A percentile compares a stretch with the other conserved stretches of the same genome.
Evolutionary conservation across 2,797 vertebrate genomes (phyloP).

Genomic region (Nannoperca obscura): DNA sequence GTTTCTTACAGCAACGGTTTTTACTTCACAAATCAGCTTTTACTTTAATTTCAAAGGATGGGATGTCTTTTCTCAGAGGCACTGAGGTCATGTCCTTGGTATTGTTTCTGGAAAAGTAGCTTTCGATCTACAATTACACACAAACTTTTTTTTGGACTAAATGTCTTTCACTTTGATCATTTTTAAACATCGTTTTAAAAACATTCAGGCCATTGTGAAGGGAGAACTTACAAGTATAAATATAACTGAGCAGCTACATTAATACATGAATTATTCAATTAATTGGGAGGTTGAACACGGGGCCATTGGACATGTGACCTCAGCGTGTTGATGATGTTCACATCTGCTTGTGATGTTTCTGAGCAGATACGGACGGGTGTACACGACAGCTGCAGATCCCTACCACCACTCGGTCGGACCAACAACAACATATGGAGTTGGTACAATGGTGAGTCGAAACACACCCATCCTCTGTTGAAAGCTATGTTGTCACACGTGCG

Average conservation of each 20-base stretch:
- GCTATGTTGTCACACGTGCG: slow-evolving; percentile 10
- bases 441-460: slow-evolving; percentile 84
- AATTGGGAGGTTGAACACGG: background rate
- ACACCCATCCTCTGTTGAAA: slow-evolving; percentile 8
- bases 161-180: background rate
- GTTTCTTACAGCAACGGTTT: background rate
- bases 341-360: slow-evolving; percentile 28
- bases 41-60: background rate
- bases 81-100: too few relatives aligned
- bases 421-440: slow-evolving; percentile 86
- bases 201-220: background rate
- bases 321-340: background rate
- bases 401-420: slow-evolving; percentile 89
- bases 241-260: background rate
- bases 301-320: background rate
- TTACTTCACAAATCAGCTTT: background rate
- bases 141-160: background rate
- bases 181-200: background rate
- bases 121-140: too few relatives aligned
- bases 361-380: slow-evolving; percentile 86
- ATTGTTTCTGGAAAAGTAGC: too few relatives aligned
- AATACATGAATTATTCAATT: background rate
- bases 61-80: too few relatives aligned
- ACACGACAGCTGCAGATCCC: slow-evolving; percentile 84
- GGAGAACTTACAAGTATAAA: background rate